Evolutionary conservation across 2,113 vertebrate genomes (phyloP).

Genomic region (Menidia beryllina): DNA sequence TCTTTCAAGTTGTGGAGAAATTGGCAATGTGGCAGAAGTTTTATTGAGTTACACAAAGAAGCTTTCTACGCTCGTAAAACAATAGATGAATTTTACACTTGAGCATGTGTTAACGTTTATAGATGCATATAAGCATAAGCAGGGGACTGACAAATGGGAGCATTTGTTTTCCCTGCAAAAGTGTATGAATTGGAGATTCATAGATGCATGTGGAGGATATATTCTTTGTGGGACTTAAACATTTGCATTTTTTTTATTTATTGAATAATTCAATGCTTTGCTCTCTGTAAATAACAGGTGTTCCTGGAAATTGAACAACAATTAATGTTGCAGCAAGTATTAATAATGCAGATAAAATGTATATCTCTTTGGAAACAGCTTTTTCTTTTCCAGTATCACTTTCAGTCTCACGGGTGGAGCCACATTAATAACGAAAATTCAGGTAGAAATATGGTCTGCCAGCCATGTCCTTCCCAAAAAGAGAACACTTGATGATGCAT

Average conservation of each 20-base stretch:
- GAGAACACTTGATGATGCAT: slow-evolving; percentile 30
- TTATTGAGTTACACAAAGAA: too few species aligned
- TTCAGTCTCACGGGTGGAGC: slow-evolving; percentile 7
- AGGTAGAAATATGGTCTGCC: slow-evolving; percentile 8
- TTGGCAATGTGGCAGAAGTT: too few species aligned
- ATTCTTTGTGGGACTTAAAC: neutral
- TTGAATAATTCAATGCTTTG: neutral
- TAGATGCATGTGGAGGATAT: too few species aligned
- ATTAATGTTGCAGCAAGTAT: slow-evolving; percentile 40
- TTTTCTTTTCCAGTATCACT: neutral
- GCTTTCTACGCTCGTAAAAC: too few species aligned
- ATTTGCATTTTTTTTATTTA: neutral
- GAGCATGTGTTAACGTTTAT: too few species aligned
- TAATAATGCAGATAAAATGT: slow-evolving; percentile 31
- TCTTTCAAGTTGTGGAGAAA: too few species aligned
- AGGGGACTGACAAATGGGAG: too few species aligned
- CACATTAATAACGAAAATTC: slow-evolving; percentile 43
- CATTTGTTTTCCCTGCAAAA: too few species aligned
- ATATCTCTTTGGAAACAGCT: slow-evolving; percentile 34
- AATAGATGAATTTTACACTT: too few species aligned
- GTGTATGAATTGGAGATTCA: too few species aligned
- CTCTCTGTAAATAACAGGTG: slow-evolving; percentile 18
- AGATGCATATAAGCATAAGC: too few species aligned
- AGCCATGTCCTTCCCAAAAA: slow-evolving; percentile 12
- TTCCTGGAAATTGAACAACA: slow-evolving; percentile 1